phyloP scores from a whole-genome alignment of 2,113 vertebrate genomes.

The Prietella phreatophila region DNA sequence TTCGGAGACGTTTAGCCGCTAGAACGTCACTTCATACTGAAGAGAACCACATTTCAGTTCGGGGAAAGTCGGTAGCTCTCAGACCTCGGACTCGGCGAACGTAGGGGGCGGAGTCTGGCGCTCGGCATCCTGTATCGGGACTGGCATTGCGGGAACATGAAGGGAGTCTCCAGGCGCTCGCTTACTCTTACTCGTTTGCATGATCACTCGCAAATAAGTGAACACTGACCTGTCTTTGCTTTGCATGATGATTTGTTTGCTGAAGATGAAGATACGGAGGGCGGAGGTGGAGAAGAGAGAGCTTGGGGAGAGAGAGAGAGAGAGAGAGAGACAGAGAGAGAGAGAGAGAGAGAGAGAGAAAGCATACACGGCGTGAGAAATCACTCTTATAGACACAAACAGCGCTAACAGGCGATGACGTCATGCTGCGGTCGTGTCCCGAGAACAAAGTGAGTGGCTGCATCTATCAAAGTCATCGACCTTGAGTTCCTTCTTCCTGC shows the following conservation, averaged over 20 bases:
- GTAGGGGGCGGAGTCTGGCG: background rate
- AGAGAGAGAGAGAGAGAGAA: slow-evolving; percentile 5
- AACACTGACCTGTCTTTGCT: background rate
- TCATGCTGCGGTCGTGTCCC: slow-evolving; percentile 16
- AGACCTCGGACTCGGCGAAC: background rate
- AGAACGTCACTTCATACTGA: too few species aligned
- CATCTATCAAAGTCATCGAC: slow-evolving; percentile 12
- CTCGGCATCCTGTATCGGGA: background rate
- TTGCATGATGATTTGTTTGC: slow-evolving; percentile 45
- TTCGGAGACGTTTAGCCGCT: too few species aligned
- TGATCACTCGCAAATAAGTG: slow-evolving; percentile 29
- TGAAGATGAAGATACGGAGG: slow-evolving; percentile 11
- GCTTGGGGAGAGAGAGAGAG: background rate
- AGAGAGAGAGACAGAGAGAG: too few species aligned
- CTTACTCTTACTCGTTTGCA: background rate
- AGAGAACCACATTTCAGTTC: too few species aligned
- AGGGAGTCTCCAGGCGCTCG: background rate
- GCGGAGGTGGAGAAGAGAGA: background rate
- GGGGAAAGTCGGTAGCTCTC: background rate
- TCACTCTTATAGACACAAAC: background rate
- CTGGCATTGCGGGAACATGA: background rate
- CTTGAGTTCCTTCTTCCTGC: slow-evolving; percentile 1
- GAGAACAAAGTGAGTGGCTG: background rate
- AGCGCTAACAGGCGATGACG: background rate
- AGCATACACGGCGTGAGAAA: background rate